A percentile compares a stretch with the other conserved stretches of the same genome.
Evolutionary conservation across 2,888 invertebrate genomes (phyloP).

Genomic region (Catocala nupta): DNA sequence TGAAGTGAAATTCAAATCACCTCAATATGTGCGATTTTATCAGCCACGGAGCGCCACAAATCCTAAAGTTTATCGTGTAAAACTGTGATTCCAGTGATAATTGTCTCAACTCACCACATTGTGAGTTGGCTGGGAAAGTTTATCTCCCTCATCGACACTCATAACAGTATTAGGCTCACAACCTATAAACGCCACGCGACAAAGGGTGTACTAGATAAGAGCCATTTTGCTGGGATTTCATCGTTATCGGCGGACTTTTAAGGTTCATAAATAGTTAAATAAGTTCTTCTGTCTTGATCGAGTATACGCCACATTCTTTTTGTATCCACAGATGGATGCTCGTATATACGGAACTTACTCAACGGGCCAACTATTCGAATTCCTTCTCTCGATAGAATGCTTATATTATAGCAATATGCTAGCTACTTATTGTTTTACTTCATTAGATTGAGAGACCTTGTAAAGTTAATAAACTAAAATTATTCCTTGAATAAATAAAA

Average conservation of each 20-base stretch:
- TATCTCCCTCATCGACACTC: conserved; percentile 49
- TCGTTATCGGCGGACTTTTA: conserved; percentile 63
- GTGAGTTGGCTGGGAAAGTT: conserved; percentile 31
- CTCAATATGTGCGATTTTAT: conserved; percentile 42
- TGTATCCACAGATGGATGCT: background rate
- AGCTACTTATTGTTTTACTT: background rate
- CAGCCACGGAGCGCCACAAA: conserved; percentile 18
- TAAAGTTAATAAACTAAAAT: no score
- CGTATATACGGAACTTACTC: background rate
- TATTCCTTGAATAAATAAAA: no score
- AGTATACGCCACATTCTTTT: conserved; percentile 9
- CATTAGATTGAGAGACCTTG: background rate
- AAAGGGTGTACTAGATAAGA: conserved; percentile 63
- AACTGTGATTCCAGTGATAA: conserved; percentile 34
- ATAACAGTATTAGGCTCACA: conserved; percentile 60
- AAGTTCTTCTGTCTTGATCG: conserved; percentile 54
- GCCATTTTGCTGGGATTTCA: conserved; percentile 63
- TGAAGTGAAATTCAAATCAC: conserved; percentile 25
- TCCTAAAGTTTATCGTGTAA: conserved; percentile 29
- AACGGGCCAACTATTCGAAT: background rate
- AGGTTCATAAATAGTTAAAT: conserved; percentile 73
- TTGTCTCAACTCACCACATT: conserved; percentile 35
- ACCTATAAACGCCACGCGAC: conserved; percentile 58
- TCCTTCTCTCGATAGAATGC: background rate
- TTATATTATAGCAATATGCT: background rate